Base-by-base conservation (phyloP, 2,797 vertebrate species). In the Momotus momota region DNA sequence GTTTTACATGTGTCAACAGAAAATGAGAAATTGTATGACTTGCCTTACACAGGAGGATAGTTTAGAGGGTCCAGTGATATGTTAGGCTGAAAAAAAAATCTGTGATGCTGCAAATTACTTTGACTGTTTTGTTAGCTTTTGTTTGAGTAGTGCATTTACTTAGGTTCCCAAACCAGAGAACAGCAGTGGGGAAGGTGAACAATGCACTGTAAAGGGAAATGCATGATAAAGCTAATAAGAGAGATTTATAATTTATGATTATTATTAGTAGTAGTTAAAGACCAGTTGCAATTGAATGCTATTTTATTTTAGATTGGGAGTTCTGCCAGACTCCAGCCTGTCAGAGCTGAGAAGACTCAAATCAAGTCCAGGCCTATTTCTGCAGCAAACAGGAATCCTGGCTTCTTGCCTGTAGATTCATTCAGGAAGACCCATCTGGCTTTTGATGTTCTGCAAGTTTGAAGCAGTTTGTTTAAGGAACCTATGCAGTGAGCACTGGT, bases 361-460 rank as follows among this genome's bases (percentile, higher is more conserved):
- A 98, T 98, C 97, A 97, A 98, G 97, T 96, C 97, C 97, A 97
- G 97, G 94, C 97, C 96, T 97, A 96, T 97, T 97, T 98, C 97
- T 97, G 83, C 96, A 96, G 97, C 93, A 87, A 96, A 96, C 85
- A 58, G 94, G 95, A 97, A 95, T 94, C 48, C 97, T 98, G 97
- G 96, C 97, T 96, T 41, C 73, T 86, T 97, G 98, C 98, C 97
- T 97, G 87, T 26, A 31, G 95, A 97, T 95, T 96, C 96, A 94
- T 97, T 97, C 97, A 97, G 94, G 82, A 95, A 88, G 93, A 96
- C 97, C 97, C 97, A 97, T 97, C 96, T 98, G 97, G 97, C 97
- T 98, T 97, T 97, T 97, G 97, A 97, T 98, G 97, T 96, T 97
- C 95, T 93, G 91, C 90, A 94, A 95, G 97, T 96, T 96, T 89